A percentile compares a stretch with the other conserved stretches of the same genome.
Evolutionary conservation across 2,888 invertebrate species (phyloP).

Genomic region (Halictus ligatus): DNA sequence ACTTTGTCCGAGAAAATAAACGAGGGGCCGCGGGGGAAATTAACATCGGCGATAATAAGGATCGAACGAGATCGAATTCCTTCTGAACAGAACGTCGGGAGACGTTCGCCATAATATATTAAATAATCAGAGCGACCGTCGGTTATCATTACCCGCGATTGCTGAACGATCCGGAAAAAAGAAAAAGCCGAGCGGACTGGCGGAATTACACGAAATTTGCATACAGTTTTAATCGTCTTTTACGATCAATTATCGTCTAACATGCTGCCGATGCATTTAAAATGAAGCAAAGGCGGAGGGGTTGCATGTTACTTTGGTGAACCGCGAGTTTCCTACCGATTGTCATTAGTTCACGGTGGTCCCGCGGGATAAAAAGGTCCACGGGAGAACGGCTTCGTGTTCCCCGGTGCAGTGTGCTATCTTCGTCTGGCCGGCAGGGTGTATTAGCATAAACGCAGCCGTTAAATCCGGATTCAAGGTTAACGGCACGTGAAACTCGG

Average conservation of each 20-base stretch:
- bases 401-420: slow-evolving; percentile 40
- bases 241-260: slow-evolving; percentile 57
- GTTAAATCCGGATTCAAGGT: slow-evolving; percentile 70
- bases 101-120: neutral
- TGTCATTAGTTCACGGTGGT: slow-evolving; percentile 59
- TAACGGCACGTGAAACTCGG: slow-evolving; percentile 69
- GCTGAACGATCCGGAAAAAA: neutral
- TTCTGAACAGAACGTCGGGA: neutral
- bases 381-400: slow-evolving; percentile 28
- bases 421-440: slow-evolving; percentile 35
- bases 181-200: neutral
- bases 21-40: neutral
- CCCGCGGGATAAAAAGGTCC: slow-evolving; percentile 45
- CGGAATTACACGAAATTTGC: slow-evolving; percentile 41
- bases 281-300: slow-evolving; percentile 34
- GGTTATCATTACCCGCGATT: slow-evolving; percentile 47
- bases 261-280: slow-evolving; percentile 57
- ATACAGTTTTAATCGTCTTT: slow-evolving; percentile 57
- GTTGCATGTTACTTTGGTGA: slow-evolving; percentile 11
- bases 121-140: slow-evolving; percentile 31
- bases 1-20: neutral
- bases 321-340: slow-evolving; percentile 47
- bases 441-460: slow-evolving; percentile 68
- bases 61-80: neutral
- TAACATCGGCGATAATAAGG: neutral